Evolutionary conservation across 2,113 vertebrate species (phyloP).

Genomic region (Stictonetta naevosa): DNA sequence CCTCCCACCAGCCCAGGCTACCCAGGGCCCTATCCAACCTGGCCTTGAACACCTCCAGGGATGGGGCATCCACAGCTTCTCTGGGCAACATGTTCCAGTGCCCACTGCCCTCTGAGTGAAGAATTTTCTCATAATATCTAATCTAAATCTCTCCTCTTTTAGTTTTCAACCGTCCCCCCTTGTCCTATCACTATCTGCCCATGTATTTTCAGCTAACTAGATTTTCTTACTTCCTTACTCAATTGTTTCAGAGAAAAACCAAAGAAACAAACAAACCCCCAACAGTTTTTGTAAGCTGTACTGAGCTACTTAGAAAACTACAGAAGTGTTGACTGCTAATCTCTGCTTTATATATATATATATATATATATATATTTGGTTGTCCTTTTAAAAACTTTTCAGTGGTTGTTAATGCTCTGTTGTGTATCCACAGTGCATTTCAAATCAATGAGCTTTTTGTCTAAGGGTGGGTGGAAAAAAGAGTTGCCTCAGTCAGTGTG

Average conservation of each 20-base stretch:
- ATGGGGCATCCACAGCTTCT: too few species aligned
- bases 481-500: neutral
- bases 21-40: too few species aligned
- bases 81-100: too few species aligned
- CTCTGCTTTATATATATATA: neutral
- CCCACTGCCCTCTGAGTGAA: too few species aligned
- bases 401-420: neutral
- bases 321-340: neutral
- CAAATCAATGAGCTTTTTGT: neutral
- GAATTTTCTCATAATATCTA: too few species aligned
- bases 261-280: neutral
- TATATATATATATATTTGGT: neutral
- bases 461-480: neutral
- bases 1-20: too few species aligned
- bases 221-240: neutral
- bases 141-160: too few species aligned
- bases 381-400: neutral
- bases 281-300: neutral
- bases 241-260: neutral
- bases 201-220: neutral
- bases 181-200: too few species aligned
- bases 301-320: neutral
- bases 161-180: too few species aligned
- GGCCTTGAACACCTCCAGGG: too few species aligned
- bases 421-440: neutral